phyloP scores from a whole-genome alignment of 2,888 invertebrate genomes.

The Meghimatium bilineatum region DNA sequence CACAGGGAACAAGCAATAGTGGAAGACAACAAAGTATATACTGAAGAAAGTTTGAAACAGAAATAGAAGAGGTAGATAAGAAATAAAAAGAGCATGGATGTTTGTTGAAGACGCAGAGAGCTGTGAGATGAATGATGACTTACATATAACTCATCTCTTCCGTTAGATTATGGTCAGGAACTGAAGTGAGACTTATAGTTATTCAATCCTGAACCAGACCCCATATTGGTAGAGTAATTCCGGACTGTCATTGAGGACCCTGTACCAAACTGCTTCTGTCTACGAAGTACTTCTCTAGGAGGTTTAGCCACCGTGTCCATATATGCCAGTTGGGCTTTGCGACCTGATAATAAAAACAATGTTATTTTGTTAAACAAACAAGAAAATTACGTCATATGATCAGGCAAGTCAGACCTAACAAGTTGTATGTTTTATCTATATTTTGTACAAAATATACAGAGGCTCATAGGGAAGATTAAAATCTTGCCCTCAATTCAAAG shows the following conservation, averaged over 20 bases:
- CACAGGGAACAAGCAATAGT: too few species aligned
- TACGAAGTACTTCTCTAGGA: conserved; percentile 87
- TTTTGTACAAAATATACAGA: too few species aligned
- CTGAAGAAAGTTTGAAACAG: too few species aligned
- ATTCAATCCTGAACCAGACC: conserved; percentile 21
- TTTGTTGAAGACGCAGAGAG: too few species aligned
- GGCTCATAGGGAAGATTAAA: too few species aligned
- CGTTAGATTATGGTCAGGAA: neutral
- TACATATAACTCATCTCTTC: neutral
- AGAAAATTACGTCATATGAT: neutral
- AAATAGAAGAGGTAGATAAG: too few species aligned
- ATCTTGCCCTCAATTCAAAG: too few species aligned
- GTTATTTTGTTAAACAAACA: neutral
- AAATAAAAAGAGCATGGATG: too few species aligned
- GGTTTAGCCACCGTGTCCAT: conserved; percentile 93
- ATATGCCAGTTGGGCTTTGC: conserved; percentile 92
- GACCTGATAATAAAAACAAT: conserved; percentile 76
- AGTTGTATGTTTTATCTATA: too few species aligned
- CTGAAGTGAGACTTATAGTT: conserved; percentile 2
- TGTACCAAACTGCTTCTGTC: conserved; percentile 83
- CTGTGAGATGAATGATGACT: neutral
- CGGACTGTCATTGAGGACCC: conserved; percentile 52
- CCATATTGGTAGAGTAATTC: too few species aligned
- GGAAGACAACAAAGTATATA: too few species aligned
- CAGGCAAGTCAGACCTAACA: too few species aligned